These are phyloP conservation scores for Cebidichthys violaceus DNA, from an alignment of 2,113 vertebrate genomes.

Conservation along the genomic window DNA sequence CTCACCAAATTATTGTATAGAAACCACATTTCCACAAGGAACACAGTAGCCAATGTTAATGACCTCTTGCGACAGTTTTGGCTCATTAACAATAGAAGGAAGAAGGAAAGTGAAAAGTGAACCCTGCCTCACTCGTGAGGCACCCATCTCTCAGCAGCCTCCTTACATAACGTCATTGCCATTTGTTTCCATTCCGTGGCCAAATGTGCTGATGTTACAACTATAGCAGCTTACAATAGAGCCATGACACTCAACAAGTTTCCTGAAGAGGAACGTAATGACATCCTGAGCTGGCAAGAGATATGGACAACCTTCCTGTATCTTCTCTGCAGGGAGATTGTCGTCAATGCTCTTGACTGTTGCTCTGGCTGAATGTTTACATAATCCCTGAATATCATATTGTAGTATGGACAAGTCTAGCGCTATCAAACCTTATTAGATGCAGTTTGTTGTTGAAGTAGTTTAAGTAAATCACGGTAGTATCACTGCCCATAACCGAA, in stretches of 20 bases:
- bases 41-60: slow-evolving; percentile 22
- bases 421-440: neutral
- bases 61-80: slow-evolving; percentile 45
- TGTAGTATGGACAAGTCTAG: neutral
- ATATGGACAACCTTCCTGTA: slow-evolving; percentile 21
- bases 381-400: neutral
- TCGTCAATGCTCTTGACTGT: neutral
- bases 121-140: slow-evolving; percentile 50
- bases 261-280: slow-evolving; percentile 53
- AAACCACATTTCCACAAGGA: slow-evolving; percentile 4
- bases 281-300: slow-evolving; percentile 44
- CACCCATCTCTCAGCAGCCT: slow-evolving; percentile 61
- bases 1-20: neutral
- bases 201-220: slow-evolving; percentile 71
- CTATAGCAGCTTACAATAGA: slow-evolving; percentile 60
- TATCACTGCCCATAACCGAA: too few relatives aligned
- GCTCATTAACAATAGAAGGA: slow-evolving; percentile 65
- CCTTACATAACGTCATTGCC: slow-evolving; percentile 60
- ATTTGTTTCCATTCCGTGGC: slow-evolving; percentile 69
- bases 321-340: slow-evolving; percentile 17
- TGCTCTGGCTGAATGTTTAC: neutral
- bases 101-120: slow-evolving; percentile 63
- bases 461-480: too few relatives aligned
- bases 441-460: neutral
- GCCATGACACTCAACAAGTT: slow-evolving; percentile 49